Evolutionary conservation across 2,113 vertebrate genomes (phyloP).

Genomic region (Pipra filicauda): DNA sequence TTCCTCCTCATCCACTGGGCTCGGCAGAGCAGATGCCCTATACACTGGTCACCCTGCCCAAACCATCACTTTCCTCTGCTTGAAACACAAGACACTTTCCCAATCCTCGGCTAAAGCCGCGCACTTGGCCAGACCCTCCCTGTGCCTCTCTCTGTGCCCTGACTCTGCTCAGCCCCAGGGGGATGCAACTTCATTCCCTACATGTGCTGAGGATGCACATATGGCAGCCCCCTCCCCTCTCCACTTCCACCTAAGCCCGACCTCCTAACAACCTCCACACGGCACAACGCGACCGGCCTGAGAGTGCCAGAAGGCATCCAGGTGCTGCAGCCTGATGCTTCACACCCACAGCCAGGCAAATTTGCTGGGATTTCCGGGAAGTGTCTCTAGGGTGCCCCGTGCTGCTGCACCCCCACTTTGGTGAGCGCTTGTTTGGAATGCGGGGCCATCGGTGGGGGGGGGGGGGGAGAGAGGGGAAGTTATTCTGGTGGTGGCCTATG

Average conservation of each 20-base stretch:
- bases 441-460: conserved; percentile 74
- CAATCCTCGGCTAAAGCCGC: neutral
- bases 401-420: conserved; percentile 83
- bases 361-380: conserved; percentile 67
- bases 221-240: conserved; percentile 42
- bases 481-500: conserved; percentile 83
- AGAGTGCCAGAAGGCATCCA: conserved; percentile 60
- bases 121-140: neutral
- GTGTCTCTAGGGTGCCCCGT: conserved; percentile 88
- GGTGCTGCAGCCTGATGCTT: conserved; percentile 47
- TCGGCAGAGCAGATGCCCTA: neutral
- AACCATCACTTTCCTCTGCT: accelerated
- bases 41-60: neutral
- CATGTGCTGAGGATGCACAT: conserved; percentile 43
- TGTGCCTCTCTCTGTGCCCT: neutral
- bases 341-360: conserved; percentile 54
- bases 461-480: conserved; percentile 77
- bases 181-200: conserved; percentile 20
- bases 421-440: conserved; percentile 39
- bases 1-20: accelerated
- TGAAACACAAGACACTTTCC: neutral
- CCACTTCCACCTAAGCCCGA: conserved; percentile 51
- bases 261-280: conserved; percentile 54
- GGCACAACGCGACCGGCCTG: neutral
- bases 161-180: neutral